A percentile compares a stretch with the other conserved stretches of the same genome.
These are phyloP conservation scores for Metopia argyrocephala DNA, from an alignment of 2,888 invertebrate genomes.

Conservation along the genomic window DNA sequence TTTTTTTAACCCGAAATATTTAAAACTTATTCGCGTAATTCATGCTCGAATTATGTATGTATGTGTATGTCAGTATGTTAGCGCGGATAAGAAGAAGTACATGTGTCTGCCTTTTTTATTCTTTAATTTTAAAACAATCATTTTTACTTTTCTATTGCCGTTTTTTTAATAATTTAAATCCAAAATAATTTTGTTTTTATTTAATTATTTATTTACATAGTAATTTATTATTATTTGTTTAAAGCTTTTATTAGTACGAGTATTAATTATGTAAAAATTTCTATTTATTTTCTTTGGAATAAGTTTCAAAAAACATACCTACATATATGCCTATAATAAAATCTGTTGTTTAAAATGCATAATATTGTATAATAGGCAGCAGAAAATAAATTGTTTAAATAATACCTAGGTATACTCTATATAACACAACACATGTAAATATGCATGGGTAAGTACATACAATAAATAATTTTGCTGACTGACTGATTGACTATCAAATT, in stretches of 20 bases:
- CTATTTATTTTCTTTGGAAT: not conserved
- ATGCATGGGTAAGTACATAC: too few species aligned
- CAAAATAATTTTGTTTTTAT: too few species aligned
- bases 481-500: not conserved
- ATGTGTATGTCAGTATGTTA: not conserved
- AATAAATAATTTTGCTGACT: not conserved
- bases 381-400: not conserved
- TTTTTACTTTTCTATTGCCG: too few species aligned
- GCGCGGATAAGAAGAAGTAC: not conserved
- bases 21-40: conserved; percentile 42
- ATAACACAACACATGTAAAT: too few species aligned
- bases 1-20: conserved; percentile 13
- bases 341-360: not conserved
- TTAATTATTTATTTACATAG: too few species aligned
- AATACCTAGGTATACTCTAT: too few species aligned
- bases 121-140: not conserved
- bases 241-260: too few species aligned
- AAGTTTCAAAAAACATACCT: not conserved
- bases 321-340: not conserved
- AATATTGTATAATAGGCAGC: not conserved
- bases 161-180: too few species aligned
- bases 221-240: too few species aligned
- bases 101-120: not conserved
- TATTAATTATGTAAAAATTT: too few species aligned
- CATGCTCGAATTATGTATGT: conserved; percentile 4